Evolutionary conservation across 2,113 vertebrate species (phyloP).

Genomic region (Macquaria ambigua): DNA sequence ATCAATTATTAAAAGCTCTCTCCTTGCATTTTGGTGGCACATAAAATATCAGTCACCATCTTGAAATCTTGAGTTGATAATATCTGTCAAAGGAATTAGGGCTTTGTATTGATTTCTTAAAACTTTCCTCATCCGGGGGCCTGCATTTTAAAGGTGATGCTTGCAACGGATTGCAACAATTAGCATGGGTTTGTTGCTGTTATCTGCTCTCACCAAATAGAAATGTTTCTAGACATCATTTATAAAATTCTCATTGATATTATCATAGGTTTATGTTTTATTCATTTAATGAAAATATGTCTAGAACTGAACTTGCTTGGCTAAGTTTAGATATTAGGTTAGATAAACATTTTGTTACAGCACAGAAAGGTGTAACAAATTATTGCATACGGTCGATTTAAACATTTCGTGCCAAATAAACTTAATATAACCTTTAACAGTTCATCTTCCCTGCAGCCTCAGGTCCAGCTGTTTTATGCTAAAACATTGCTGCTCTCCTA

Average conservation of each 20-base stretch:
- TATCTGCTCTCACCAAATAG: conserved; percentile 27
- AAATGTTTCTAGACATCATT: conserved; percentile 1
- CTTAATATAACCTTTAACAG: neutral
- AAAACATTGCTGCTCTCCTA: conserved; percentile 6
- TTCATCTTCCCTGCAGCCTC: conserved; percentile 12
- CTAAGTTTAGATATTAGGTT: neutral
- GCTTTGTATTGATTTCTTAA: conserved; percentile 66
- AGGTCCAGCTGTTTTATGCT: conserved; percentile 15
- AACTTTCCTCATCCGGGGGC: conserved; percentile 36
- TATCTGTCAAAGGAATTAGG: conserved; percentile 77
- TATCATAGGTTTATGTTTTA: conserved; percentile 35
- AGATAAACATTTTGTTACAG: neutral
- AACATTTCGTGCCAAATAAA: neutral
- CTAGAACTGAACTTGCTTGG: neutral
- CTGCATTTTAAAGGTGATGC: conserved; percentile 51
- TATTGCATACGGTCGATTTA: neutral
- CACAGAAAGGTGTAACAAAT: neutral
- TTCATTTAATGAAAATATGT: conserved; percentile 15
- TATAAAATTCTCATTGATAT: conserved; percentile 28
- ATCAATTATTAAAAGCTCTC: conserved; percentile 97
- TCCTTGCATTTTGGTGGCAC: conserved; percentile 91
- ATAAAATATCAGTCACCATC: conserved; percentile 89
- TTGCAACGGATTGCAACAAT: conserved; percentile 29
- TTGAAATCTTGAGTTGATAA: conserved; percentile 81
- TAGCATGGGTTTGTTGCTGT: conserved; percentile 26